Conservation (phyloP, 2,888 invertebrate genomes). For the Cheilosia variabilis region DNA sequence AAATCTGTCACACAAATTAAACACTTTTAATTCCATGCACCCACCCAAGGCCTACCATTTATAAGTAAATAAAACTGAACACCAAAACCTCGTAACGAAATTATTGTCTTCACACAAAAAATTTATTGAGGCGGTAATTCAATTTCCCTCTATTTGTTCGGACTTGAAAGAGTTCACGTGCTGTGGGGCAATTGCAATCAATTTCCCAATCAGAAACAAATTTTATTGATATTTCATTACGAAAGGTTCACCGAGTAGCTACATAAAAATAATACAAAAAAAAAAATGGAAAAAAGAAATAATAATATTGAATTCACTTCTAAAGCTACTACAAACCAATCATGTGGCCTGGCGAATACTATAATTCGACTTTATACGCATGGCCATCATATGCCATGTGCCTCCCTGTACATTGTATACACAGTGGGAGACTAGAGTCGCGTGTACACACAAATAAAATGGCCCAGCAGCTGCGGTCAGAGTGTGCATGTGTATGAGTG, state of each 20-base stretch:
- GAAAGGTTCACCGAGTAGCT: constrained; percentile 32
- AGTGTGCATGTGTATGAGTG: not conserved
- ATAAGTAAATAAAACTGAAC: constrained; percentile 20
- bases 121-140: constrained; percentile 36
- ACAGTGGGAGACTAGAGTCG: not conserved
- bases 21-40: not conserved
- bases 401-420: not conserved
- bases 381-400: not conserved
- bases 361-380: constrained; percentile 29
- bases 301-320: constrained; percentile 51
- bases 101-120: constrained; percentile 26
- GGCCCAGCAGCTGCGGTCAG: not conserved
- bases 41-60: not conserved
- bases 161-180: constrained; percentile 13
- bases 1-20: not conserved
- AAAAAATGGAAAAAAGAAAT: not conserved
- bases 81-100: constrained; percentile 12
- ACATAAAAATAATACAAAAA: not conserved
- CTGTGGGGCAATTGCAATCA: constrained; percentile 42
- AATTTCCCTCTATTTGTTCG: constrained; percentile 40
- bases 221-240: constrained; percentile 66
- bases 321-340: constrained; percentile 25
- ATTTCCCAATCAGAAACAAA: constrained; percentile 59
- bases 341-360: constrained; percentile 25
- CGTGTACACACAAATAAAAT: not conserved